Base-by-base conservation (phyloP, 1,140 invertebrate species). In the Drosophila kanapiae region DNA sequence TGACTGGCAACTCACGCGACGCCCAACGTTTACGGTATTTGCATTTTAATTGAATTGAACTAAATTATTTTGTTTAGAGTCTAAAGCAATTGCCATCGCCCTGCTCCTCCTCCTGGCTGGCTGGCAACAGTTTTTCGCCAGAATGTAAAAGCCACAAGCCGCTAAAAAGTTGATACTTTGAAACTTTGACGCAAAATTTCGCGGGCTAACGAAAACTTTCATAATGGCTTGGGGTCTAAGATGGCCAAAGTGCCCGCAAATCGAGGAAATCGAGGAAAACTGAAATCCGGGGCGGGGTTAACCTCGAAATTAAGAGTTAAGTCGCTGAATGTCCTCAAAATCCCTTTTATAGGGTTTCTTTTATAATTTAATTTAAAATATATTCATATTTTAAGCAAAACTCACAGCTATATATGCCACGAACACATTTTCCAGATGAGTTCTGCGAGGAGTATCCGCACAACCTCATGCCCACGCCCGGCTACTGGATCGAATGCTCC, bases 401-500 rank as follows among this genome's bases (percentile, higher is more conserved):
- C 23, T 23, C 23, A 23, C 1, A 23, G 23, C 23, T 23, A 23
- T 23, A 23, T 23, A 23, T n/a, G n/a, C n/a, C n/a, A n/a, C n/a
- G n/a, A 23, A 23, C 23, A 23, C 23, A 1, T 23, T 23, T 86
- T 91, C 0, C 94, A 97, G 97, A 98, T 94, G 97, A 98, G 93
- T 97, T 98, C 92, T 99, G 98, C 92, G 96, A 97, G 91, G 97
- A 98, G 87, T 98, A 97, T 93, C 97, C 97, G 0, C 97, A 99
- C 93, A 97, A 96, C 91, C 94, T 98, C 77, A 96, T 97, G 60
- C 96, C 97, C 1, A 98, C 97, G 0, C 97, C 97, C 0, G 97
- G 97, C 33, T 98, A 99, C 93, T 99, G 98, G 98, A 97, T 98
- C 84, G 98, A 99, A 93, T 99, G 98, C 92, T 98, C 97, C 1